phyloP scores from a whole-genome alignment of 2,797 vertebrate species.

The Sciurus vulgaris region DNA sequence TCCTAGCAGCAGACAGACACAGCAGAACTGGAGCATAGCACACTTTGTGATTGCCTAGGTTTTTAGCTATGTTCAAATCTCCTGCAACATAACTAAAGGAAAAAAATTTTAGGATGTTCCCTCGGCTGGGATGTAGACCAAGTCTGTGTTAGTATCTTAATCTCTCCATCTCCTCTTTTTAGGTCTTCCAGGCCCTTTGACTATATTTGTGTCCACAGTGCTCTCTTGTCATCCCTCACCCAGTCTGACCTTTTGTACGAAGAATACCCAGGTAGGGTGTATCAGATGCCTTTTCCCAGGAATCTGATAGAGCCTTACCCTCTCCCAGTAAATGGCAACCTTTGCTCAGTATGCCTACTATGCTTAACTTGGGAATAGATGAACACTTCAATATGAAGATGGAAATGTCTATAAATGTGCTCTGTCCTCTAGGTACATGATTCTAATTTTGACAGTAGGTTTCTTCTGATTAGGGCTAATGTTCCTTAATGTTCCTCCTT shows the following conservation, averaged over 20 bases:
- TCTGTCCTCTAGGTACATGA: background rate
- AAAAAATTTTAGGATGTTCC: background rate
- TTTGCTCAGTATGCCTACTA: background rate
- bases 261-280: background rate
- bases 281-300: background rate
- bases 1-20: background rate
- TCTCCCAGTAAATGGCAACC: background rate
- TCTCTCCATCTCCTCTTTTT: background rate
- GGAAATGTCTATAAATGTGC: background rate
- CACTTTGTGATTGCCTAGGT: background rate
- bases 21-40: background rate
- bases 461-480: background rate
- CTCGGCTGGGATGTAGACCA: background rate
- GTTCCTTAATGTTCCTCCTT: background rate
- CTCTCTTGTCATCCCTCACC: background rate
- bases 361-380: background rate
- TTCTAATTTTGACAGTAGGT: background rate
- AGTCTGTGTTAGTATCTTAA: fast-evolving
- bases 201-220: fast-evolving
- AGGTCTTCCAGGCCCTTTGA: background rate
- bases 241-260: background rate
- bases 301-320: background rate
- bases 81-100: background rate
- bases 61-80: background rate
- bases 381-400: background rate